Evolutionary conservation across 92 coral and sea anemone species (phyloP).

Genomic region (Porites divaricata): DNA sequence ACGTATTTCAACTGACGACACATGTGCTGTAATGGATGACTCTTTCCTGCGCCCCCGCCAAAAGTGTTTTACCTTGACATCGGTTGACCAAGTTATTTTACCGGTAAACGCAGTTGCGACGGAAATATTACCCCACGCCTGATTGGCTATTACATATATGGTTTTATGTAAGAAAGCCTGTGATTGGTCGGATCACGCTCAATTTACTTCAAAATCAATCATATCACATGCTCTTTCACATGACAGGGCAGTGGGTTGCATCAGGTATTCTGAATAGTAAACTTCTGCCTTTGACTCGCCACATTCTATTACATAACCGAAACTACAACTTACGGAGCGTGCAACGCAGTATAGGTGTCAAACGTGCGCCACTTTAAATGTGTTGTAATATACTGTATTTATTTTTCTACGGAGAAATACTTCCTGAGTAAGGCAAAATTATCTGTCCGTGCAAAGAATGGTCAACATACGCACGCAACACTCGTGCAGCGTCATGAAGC

Average conservation of each 20-base stretch:
- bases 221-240: conserved; percentile 18
- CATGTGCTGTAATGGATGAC: not conserved
- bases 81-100: not conserved
- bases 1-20: not conserved
- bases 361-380: not conserved
- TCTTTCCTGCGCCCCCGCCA: not conserved
- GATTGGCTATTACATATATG: conserved; percentile 11
- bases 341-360: not conserved
- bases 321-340: not conserved
- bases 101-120: conserved; percentile 9
- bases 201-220: conserved; percentile 5
- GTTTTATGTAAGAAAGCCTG: not conserved
- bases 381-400: not conserved
- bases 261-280: conserved; percentile 8
- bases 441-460: not conserved
- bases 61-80: not conserved
- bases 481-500: not conserved
- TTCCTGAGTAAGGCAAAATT: not conserved
- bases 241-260: conserved; percentile 26
- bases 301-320: conserved; percentile 3
- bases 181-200: conserved; percentile 19
- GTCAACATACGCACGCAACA: not conserved
- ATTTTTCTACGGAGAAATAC: not conserved
- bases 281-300: not conserved
- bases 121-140: not conserved